phyloP scores from a whole-genome alignment of 1,140 invertebrate genomes.

The Drosophila watanabei region DNA sequence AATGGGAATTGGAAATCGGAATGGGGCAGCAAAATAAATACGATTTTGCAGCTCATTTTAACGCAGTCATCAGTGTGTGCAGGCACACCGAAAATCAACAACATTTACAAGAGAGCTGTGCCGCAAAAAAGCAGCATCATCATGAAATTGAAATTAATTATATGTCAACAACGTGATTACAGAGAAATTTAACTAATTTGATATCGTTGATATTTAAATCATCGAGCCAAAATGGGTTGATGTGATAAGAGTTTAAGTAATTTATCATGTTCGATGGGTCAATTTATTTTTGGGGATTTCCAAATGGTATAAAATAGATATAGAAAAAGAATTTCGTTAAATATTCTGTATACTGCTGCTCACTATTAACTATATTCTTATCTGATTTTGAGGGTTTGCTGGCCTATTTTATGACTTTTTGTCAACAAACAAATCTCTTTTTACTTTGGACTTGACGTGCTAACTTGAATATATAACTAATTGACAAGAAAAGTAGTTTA shows the following conservation, averaged over 20 bases:
- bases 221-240: constrained; percentile 9
- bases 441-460: not conserved
- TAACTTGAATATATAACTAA: constrained; percentile 2
- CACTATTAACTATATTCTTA: constrained; percentile 1
- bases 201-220: constrained; percentile 19
- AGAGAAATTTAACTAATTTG: constrained; percentile 51
- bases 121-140: constrained; percentile 31
- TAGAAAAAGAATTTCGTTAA: not conserved
- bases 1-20: constrained; percentile 9
- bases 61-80: constrained; percentile 45
- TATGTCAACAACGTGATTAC: constrained; percentile 61
- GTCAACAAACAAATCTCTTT: not conserved
- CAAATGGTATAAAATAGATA: not conserved
- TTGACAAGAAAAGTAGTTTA: constrained; percentile 6
- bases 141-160: constrained; percentile 61
- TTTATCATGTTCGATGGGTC: constrained; percentile 41
- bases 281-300: constrained; percentile 23
- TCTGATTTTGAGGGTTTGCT: constrained; percentile 13
- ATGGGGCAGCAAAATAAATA: constrained; percentile 38
- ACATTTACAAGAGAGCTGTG: constrained; percentile 23
- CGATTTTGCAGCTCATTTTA: constrained; percentile 43
- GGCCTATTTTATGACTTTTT: constrained; percentile 23
- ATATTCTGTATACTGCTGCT: not conserved
- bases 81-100: constrained; percentile 32
- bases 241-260: constrained; percentile 30